Evolutionary conservation across 1,140 invertebrate genomes (phyloP), one percentile per base, ranked within the genome.

Genomic region (Cyrtorhinus lividipennis): DNA sequence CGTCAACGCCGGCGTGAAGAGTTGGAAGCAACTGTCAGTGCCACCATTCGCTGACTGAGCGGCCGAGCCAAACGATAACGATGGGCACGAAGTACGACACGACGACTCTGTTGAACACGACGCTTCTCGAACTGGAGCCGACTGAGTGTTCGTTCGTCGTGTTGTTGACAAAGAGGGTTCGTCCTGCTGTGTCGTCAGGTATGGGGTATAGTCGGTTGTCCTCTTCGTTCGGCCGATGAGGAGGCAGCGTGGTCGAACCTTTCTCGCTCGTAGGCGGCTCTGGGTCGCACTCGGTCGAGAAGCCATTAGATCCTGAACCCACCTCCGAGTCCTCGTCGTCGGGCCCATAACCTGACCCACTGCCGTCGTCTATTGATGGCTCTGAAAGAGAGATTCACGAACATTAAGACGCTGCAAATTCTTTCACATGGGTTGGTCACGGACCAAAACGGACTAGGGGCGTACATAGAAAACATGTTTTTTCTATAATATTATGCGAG

Each of bases 21-120:
- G 25, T 10, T 23, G 24, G 27, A 24, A 18, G 24, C 27, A 27
- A 2, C 24, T 59, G 24, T 59, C 58, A 59, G 24, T 59, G 58
- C 58, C 58, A 46, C 76, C 86, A 81, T 72, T 89, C 87, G 66
- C 82, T 82, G 69, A 89, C 81, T 68, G 86, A 83, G 65, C 83
- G 81, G 61, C 88, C 87, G 72, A 91, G 85, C 87, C 87, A 90
- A 67, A 86, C 83, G 70, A 89, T 83, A 65, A 87, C 83, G 30
- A 90, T 82, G 3, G 88, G 87, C 69, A 90, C 73, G 44, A 89
- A 75, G 73, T 88, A 90, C 53, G 84, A 80, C 62, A 83, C 77
- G 2, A 90, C 70, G 2, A 86, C 86, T 62, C 79, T 79, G 23
- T 78, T 76, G 1, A 88, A 70, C 1, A 82, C 80, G n/a, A n/a